Conservation (phyloP, 2,888 invertebrate genomes). For the Diarsia rubi region DNA sequence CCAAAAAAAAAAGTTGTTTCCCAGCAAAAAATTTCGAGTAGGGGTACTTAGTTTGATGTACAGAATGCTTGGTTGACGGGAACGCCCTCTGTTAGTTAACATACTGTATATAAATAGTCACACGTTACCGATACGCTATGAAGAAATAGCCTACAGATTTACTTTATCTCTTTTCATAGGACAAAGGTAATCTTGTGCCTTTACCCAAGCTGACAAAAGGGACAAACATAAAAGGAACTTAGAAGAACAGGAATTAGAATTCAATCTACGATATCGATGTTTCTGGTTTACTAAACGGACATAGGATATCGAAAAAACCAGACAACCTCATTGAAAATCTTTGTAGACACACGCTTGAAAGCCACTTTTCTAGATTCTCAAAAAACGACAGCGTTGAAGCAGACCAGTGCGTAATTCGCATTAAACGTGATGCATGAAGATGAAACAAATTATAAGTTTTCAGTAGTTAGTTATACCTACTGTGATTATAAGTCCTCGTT, state of each 20-base stretch:
- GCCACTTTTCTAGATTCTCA: neutral
- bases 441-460: constrained; percentile 36
- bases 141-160: neutral
- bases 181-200: neutral
- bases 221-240: neutral
- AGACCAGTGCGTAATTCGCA: constrained; percentile 1
- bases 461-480: constrained; percentile 2
- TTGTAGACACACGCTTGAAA: neutral
- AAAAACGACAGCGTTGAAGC: no score
- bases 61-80: no score
- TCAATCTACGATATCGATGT: neutral
- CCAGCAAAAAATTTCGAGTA: no score
- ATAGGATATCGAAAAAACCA: neutral
- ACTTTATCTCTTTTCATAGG: neutral
- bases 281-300: neutral
- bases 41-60: no score
- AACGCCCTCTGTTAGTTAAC: no score
- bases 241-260: neutral
- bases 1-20: no score
- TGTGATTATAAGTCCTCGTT: constrained; percentile 14
- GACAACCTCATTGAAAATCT: neutral
- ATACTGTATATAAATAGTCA: no score
- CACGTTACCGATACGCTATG: no score
- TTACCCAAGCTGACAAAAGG: neutral
- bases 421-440: neutral